Percentiles rank a stretch among this genome's conserved stretches.
Evolutionary conservation across 2,113 vertebrate genomes (phyloP).

Genomic region (Laterallus jamaicensis): DNA sequence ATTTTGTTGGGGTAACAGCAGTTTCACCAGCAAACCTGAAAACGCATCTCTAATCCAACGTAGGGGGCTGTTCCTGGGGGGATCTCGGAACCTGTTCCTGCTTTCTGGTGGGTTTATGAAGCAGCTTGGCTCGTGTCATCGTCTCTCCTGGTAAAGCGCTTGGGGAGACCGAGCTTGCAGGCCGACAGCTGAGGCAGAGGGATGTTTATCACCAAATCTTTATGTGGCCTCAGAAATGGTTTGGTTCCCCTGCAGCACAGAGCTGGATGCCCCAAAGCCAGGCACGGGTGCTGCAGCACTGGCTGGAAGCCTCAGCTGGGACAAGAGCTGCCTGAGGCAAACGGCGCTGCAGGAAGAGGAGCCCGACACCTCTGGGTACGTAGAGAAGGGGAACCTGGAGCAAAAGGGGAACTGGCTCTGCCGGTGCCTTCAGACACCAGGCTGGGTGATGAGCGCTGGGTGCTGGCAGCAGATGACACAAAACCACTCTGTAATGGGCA

Average conservation of each 20-base stretch:
- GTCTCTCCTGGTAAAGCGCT: background rate
- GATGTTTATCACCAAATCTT: too few species aligned
- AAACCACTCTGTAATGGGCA: background rate
- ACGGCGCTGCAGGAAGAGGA: accelerated
- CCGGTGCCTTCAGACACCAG: accelerated
- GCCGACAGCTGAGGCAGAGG: background rate
- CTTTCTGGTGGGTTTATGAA: background rate
- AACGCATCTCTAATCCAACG: background rate
- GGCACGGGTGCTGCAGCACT: accelerated
- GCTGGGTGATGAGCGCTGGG: accelerated
- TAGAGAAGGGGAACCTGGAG: background rate
- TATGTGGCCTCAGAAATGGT: background rate
- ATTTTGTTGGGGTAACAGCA: background rate
- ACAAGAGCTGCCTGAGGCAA: background rate
- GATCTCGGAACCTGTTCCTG: background rate
- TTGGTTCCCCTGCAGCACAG: background rate
- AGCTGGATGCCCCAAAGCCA: background rate
- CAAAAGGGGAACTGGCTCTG: background rate
- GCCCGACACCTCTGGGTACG: background rate
- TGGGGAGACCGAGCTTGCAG: background rate
- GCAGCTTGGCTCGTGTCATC: too few species aligned
- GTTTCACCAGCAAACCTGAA: background rate
- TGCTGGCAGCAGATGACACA: background rate
- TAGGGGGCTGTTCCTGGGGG: background rate
- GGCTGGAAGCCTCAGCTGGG: background rate